A percentile compares a stretch with the other conserved stretches of the same genome.
Conservation (phyloP, 2,888 invertebrate genomes). For the Ephialtes manifestator region DNA sequence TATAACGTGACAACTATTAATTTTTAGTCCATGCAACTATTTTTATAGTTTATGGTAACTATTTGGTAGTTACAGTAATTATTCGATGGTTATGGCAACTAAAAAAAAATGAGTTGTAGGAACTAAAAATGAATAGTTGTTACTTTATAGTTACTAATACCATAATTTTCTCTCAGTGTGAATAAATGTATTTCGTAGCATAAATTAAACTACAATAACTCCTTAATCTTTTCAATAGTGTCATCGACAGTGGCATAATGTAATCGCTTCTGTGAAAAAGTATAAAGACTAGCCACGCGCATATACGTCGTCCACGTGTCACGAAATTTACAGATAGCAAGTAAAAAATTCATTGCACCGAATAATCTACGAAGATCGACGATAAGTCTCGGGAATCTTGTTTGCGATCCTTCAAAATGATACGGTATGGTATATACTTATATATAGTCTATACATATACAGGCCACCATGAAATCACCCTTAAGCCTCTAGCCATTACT, state of each 20-base stretch:
- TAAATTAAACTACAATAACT: neutral
- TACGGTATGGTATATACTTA: constrained; percentile 58
- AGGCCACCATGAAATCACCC: constrained; percentile 82
- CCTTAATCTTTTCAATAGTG: neutral
- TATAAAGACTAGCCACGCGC: neutral
- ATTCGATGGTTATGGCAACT: too few species aligned
- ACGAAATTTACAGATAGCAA: constrained; percentile 15
- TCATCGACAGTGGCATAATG: neutral
- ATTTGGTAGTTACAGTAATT: too few species aligned
- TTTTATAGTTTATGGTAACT: too few species aligned
- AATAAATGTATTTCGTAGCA: neutral
- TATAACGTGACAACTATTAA: too few species aligned
- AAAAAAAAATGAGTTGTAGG: too few species aligned
- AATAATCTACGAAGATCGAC: constrained; percentile 38
- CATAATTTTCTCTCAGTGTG: too few species aligned
- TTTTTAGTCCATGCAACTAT: too few species aligned
- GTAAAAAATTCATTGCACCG: constrained; percentile 53
- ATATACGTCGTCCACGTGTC: neutral
- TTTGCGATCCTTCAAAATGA: constrained; percentile 71
- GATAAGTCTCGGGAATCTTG: constrained; percentile 51
- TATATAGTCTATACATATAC: neutral
- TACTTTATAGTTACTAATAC: too few species aligned
- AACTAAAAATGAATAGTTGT: too few species aligned
- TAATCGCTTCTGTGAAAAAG: constrained; percentile 16
- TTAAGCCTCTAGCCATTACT: constrained; percentile 61